A percentile compares a stretch with the other conserved stretches of the same genome.
These are phyloP conservation scores for Pristionchus maxplancki DNA, from an alignment of 2,888 invertebrate species.

Conservation along the genomic window DNA sequence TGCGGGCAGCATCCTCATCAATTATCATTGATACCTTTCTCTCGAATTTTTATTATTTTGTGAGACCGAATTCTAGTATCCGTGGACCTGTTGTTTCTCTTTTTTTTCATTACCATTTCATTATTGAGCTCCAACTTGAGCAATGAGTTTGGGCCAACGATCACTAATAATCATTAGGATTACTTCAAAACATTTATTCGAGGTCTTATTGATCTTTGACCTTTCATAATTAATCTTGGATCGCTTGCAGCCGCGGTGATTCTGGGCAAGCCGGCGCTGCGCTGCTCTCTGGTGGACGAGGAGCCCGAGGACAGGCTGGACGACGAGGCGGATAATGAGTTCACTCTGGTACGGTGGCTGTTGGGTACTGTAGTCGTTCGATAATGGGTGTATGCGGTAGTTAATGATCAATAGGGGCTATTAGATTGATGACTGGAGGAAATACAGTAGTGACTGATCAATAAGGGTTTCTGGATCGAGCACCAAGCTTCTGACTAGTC, in stretches of 20 bases:
- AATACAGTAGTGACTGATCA: no score
- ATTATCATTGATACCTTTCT: no score
- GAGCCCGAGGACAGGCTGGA: slow-evolving; percentile 71
- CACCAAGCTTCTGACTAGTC: no score
- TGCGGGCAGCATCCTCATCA: no score
- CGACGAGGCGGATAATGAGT: slow-evolving; percentile 61
- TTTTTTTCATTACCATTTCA: background rate
- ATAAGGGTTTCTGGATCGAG: no score
- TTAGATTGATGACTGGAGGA: background rate
- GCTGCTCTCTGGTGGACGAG: slow-evolving; percentile 65
- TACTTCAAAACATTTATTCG: no score
- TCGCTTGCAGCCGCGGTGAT: slow-evolving; percentile 43
- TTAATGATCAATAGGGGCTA: background rate
- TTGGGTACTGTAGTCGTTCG: background rate
- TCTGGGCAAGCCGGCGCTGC: slow-evolving; percentile 50
- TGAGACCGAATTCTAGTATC: no score
- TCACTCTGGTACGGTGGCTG: slow-evolving; percentile 49
- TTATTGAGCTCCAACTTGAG: no score
- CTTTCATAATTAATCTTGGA: slow-evolving; percentile 1
- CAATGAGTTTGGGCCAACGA: no score
- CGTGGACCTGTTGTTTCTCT: background rate
- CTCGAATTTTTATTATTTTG: no score
- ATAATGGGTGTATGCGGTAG: no score
- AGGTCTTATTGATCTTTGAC: background rate
- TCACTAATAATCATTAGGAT: no score